A percentile compares a stretch with the other conserved stretches of the same genome.
These are phyloP conservation scores for Amiota communis DNA, from an alignment of 2,888 invertebrate species.

Conservation along the genomic window DNA sequence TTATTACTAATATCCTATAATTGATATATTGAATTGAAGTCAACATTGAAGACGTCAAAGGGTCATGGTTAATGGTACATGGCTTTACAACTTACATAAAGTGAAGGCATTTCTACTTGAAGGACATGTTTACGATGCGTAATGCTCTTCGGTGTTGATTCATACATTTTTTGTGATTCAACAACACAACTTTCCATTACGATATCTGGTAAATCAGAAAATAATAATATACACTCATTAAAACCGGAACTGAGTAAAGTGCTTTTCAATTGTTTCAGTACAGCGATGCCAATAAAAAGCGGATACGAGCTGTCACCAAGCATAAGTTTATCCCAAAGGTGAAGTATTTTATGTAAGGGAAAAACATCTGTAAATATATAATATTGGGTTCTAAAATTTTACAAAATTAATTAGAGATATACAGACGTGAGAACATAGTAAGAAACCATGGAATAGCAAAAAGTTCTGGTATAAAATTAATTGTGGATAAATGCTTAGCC, in stretches of 20 bases:
- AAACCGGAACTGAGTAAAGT: conserved; percentile 92
- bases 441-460: conserved; percentile 99
- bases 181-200: conserved; percentile 94
- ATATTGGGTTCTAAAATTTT: conserved; percentile 14
- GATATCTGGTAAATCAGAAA: conserved; percentile 98
- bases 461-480: conserved; percentile 96
- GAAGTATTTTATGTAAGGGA: conserved; percentile 97
- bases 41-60: neutral
- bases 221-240: conserved; percentile 97
- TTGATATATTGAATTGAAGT: conserved; percentile 24
- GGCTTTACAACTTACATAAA: conserved; percentile 62
- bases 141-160: conserved; percentile 88
- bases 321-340: conserved; percentile 97
- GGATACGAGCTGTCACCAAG: conserved; percentile 95
- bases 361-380: conserved; percentile 84
- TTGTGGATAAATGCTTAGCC: conserved; percentile 91
- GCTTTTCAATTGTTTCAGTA: conserved; percentile 89
- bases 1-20: conserved; percentile 77
- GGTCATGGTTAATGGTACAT: neutral
- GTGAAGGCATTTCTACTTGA: conserved; percentile 68
- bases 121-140: conserved; percentile 87
- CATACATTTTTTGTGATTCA: conserved; percentile 87
- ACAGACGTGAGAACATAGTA: conserved; percentile 98
- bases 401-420: conserved; percentile 24
- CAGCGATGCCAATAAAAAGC: conserved; percentile 93